Evolutionary conservation across 2,113 vertebrate genomes (phyloP).

Genomic region (Myotis yumanensis): DNA sequence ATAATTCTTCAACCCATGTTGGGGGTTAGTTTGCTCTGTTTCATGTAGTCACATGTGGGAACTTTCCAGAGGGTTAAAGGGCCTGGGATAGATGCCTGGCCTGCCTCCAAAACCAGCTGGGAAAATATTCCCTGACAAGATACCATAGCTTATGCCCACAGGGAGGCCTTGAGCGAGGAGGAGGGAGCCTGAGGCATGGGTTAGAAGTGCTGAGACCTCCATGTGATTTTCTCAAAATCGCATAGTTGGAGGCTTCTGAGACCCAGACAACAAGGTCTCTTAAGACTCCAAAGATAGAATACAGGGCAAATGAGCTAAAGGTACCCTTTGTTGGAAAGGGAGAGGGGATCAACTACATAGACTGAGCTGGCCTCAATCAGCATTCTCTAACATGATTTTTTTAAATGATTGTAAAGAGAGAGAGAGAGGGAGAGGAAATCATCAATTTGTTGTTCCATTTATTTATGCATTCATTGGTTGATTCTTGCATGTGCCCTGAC

Average conservation of each 20-base stretch:
- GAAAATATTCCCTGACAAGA: conserved; percentile 43
- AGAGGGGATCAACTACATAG: neutral
- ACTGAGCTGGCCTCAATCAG: neutral
- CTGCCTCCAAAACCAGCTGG: conserved; percentile 11
- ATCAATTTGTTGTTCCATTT: neutral
- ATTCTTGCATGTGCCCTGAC: neutral
- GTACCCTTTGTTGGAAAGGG: neutral
- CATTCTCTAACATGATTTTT: neutral
- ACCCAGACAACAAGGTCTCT: neutral
- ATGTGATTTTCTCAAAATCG: neutral
- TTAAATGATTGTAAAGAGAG: neutral
- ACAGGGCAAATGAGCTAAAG: neutral
- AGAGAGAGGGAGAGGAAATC: neutral
- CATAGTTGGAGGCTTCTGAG: neutral
- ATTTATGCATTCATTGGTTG: neutral
- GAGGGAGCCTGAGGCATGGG: neutral
- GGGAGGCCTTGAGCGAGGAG: neutral
- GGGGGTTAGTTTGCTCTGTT: conserved; percentile 2
- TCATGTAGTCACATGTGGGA: neutral
- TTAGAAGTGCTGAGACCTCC: neutral
- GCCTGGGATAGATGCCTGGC: neutral
- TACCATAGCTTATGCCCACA: neutral
- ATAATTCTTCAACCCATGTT: neutral
- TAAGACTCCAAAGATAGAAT: conserved; percentile 20
- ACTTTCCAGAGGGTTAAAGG: conserved; percentile 12